Evolutionary conservation across 2,797 vertebrate genomes (phyloP), one percentile per base, ranked within the genome.

Genomic region (Sebastes goodei): DNA sequence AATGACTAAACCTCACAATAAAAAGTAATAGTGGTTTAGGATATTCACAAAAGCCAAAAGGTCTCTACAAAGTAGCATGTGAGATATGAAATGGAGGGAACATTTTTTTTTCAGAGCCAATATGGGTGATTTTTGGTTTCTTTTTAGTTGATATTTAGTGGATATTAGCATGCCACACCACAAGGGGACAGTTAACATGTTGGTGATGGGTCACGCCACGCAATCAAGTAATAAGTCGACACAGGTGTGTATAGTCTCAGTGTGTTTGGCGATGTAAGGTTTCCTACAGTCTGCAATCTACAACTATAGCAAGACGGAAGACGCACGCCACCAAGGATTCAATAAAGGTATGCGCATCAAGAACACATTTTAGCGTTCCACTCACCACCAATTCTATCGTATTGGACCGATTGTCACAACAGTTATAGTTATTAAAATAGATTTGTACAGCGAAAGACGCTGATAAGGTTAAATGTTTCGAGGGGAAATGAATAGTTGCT

Each of bases 401-500:
- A 49, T 52, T 20, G 0, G 49, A 4, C 17, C 49, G 0, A 52
- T 52, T 52, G 49, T 52, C 20, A 20, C 49, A 52, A 52, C 0
- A 52, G 20, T 52, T 52, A n/a, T 0, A 52, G 8, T 53, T 23
- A 12, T 62, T 35, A 57, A 66, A 21, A 17, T 17, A n/a, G 6
- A 53, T 71, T 4, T 65, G 4, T 59, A 10, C 6, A 20, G 5
- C 0, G 2, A 70, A 66, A 62, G 1, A 65, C 11, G 62, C 6
- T 72, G 42, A 66, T 30, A 70, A 30, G 12, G 32, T 25, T 38
- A 11, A 11, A 56, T 38, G 29, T 65, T 76, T 71, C 6, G 7
- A 35, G 30, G 30, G 59, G 35, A 30, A 74, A 86, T 49, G 6
- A 77, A 59, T 71, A 11, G 46, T 60, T 74, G 65, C 69, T 7